Conservation (phyloP, 2,797 vertebrate genomes). For the Scyliorhinus canicula region DNA sequence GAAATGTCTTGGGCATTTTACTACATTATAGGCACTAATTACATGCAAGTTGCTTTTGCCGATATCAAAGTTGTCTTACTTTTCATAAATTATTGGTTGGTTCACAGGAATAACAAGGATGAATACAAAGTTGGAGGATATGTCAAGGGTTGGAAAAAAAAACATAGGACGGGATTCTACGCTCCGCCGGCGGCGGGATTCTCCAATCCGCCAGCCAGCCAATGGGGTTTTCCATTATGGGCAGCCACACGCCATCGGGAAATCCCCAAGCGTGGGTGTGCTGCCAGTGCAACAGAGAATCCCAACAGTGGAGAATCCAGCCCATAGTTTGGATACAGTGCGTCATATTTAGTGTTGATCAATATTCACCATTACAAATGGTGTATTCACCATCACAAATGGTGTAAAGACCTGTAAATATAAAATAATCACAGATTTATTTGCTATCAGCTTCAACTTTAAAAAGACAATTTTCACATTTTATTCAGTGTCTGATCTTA, state of each 20-base stretch:
- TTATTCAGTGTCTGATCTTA: not conserved
- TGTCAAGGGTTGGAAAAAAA: not conserved
- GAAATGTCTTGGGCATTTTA: not conserved
- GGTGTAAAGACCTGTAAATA: not conserved
- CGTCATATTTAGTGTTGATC: not conserved
- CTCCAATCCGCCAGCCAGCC: too few species aligned
- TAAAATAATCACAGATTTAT: not conserved
- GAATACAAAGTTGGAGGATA: not conserved
- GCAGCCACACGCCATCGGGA: too few species aligned
- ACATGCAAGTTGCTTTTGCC: not conserved
- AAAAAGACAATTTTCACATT: conserved; percentile 18
- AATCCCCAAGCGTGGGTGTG: too few species aligned
- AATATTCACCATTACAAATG: not conserved
- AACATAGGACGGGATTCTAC: too few species aligned
- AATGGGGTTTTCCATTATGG: too few species aligned
- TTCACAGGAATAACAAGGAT: not conserved
- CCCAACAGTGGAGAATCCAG: too few species aligned
- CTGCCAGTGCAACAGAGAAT: too few species aligned
- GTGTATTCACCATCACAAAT: too few species aligned
- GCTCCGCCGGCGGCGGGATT: too few species aligned
- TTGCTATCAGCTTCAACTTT: not conserved
- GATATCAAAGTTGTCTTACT: not conserved
- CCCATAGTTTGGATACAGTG: not conserved
- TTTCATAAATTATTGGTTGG: not conserved
- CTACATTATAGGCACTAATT: too few species aligned